A percentile compares a stretch with the other conserved stretches of the same genome.
phyloP scores from a whole-genome alignment of 2,113 vertebrate species.

The Sander lucioperca region DNA sequence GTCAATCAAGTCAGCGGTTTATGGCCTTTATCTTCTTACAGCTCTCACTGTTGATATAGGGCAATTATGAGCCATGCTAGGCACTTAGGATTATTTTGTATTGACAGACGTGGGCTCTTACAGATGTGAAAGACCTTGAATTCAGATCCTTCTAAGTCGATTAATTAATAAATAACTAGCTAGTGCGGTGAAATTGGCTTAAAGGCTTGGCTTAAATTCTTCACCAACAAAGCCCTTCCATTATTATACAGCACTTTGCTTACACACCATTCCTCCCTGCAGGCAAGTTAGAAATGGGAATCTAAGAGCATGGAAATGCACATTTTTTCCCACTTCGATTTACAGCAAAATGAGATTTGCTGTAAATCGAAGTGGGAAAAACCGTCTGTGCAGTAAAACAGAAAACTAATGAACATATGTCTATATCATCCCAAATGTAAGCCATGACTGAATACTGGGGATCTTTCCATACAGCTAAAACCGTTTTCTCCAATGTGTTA shows the following conservation, averaged over 20 bases:
- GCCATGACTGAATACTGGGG: constrained; percentile 52
- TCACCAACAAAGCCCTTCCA: constrained; percentile 14
- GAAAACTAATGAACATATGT: constrained; percentile 46
- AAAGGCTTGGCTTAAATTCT: constrained; percentile 34
- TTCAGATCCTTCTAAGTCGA: constrained; percentile 7
- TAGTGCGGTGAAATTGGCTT: constrained; percentile 16
- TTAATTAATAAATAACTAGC: constrained; percentile 24
- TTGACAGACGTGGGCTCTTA: constrained; percentile 43
- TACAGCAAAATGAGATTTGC: not conserved
- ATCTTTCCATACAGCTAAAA: constrained; percentile 50
- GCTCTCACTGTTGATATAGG: constrained; percentile 60
- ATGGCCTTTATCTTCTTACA: constrained; percentile 61
- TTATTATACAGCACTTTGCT: constrained; percentile 26
- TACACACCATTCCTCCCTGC: constrained; percentile 21
- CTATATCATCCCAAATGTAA: constrained; percentile 41
- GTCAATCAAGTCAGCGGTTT: constrained; percentile 30
- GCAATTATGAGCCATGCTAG: constrained; percentile 73
- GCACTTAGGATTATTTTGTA: constrained; percentile 75
- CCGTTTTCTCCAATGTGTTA: constrained; percentile 46
- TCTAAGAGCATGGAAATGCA: constrained; percentile 21
- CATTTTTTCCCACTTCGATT: too few relatives aligned
- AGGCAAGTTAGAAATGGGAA: constrained; percentile 22
- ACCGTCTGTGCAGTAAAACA: constrained; percentile 40
- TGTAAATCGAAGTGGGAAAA: constrained; percentile 29
- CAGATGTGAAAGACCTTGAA: constrained; percentile 26